Base-by-base conservation (phyloP, 2,113 vertebrate genomes). In the Phocoena sinus region DNA sequence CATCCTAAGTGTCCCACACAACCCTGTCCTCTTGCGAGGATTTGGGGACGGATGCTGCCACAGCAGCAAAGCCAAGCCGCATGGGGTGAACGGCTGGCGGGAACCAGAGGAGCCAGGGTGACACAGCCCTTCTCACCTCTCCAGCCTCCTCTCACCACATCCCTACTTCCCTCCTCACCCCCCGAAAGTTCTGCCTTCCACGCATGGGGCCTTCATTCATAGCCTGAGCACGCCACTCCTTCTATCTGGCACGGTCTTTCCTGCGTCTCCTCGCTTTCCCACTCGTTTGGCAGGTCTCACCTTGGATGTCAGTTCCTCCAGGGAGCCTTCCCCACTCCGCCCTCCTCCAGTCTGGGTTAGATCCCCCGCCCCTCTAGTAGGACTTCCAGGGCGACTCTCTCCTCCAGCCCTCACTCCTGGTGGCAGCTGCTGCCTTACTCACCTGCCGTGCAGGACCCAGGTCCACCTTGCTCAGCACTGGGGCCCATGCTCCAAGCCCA, bases 181-280 rank as follows among this genome's bases (percentile, higher is more conserved):
- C 76, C 3, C 6, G 12, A 17, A 65, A 62, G 41, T 17, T 33
- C 68, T 83, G 33, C 8, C 44, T 12, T 38, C 50, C n/a, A 28
- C 1, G 0, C 0, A 15, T 0, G 2, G 14, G 25, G 68, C 23
- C 73, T 70, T 68, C 21, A 13, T 26, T 70, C 56, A n/a, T 4
- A 21, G 65, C 58, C 44, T 28, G 15, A 0, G 1, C 8, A 9
- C 25, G 50, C 23, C 17, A 0, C 28, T 33, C 7, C 6, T 83
- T 80, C 50, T 47, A 4, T n/a, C 50, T 17, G 63, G 26, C 85
- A 70, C 14, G 17, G 21, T 86, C 76, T 62, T 38, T 36, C 31
- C 41, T 33, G 58, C 13, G 13, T 44, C 38, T 56, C 38, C 44
- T 23, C 6, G n/a, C 44, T 89, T 60, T 58, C 50, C 44, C 70